Conservation (phyloP, 2,888 invertebrate species). For the Thecophora atra region DNA sequence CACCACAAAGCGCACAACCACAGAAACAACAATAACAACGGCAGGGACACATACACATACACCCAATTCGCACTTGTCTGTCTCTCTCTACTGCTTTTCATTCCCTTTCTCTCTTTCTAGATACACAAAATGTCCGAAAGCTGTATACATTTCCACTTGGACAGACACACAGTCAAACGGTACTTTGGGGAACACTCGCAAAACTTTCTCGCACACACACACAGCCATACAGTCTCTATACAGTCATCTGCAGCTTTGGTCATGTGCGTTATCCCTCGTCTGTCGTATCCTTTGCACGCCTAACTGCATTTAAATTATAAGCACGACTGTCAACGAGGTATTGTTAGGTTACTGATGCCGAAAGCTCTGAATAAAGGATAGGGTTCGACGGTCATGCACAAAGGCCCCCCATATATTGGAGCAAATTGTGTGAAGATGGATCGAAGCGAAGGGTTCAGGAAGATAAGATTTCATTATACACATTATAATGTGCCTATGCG, state of each 20-base stretch:
- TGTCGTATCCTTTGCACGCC: conserved; percentile 49
- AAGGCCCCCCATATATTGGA: no score
- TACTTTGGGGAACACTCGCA: conserved; percentile 23
- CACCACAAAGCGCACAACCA: background rate
- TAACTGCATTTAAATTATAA: conserved; percentile 59
- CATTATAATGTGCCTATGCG: conserved; percentile 28
- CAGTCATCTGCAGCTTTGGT: background rate
- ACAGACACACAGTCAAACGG: conserved; percentile 22
- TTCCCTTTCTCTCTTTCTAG: background rate
- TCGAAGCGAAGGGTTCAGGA: background rate
- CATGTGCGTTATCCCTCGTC: conserved; percentile 19
- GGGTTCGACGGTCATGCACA: background rate
- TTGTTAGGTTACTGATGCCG: background rate
- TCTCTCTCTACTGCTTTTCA: no score
- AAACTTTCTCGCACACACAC: conserved; percentile 4
- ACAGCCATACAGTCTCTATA: background rate
- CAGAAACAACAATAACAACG: conserved; percentile 24
- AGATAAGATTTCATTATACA: background rate
- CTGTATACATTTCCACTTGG: conserved; percentile 38
- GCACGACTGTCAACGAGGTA: conserved; percentile 43
- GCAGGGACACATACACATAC: background rate
- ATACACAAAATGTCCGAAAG: conserved; percentile 31
- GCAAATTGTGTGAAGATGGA: background rate
- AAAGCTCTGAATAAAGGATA: background rate
- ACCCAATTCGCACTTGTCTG: background rate